These are phyloP conservation scores for Ceratina calcarata DNA, from an alignment of 1,140 invertebrate species.

Conservation along the genomic window DNA sequence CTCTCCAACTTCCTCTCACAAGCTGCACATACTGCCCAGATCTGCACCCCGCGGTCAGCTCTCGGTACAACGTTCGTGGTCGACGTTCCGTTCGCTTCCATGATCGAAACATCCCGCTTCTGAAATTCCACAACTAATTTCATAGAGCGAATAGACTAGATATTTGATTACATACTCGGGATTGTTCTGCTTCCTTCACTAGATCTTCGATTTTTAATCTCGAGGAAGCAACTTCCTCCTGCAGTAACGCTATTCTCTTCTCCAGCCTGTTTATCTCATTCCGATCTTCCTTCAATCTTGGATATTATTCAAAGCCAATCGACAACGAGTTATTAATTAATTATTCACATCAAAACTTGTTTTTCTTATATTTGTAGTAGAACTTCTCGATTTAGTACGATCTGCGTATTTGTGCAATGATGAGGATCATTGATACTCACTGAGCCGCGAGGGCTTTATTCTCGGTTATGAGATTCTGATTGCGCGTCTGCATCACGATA, in stretches of 20 bases:
- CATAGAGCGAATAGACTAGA: neutral
- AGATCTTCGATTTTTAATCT: constrained; percentile 22
- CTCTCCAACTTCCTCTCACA: constrained; percentile 65
- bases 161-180: neutral
- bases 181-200: neutral
- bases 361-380: too few relatives aligned
- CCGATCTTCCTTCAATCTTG: constrained; percentile 41
- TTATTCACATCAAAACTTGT: too few relatives aligned
- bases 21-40: constrained; percentile 59
- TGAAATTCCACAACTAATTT: neutral
- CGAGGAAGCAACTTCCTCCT: constrained; percentile 41
- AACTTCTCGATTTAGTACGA: neutral
- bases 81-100: constrained; percentile 30
- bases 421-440: constrained; percentile 51
- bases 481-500: constrained; percentile 53
- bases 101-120: neutral
- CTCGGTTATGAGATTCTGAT: constrained; percentile 62
- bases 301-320: too few relatives aligned
- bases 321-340: too few relatives aligned
- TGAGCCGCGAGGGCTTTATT: constrained; percentile 62
- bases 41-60: constrained; percentile 46
- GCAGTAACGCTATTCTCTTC: constrained; percentile 23
- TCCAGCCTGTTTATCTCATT: constrained; percentile 45
- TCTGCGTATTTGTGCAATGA: neutral
- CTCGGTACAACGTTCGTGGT: constrained; percentile 38